These are phyloP conservation scores for Galendromus occidentalis DNA, from an alignment of 1,140 invertebrate genomes.

Conservation along the genomic window DNA sequence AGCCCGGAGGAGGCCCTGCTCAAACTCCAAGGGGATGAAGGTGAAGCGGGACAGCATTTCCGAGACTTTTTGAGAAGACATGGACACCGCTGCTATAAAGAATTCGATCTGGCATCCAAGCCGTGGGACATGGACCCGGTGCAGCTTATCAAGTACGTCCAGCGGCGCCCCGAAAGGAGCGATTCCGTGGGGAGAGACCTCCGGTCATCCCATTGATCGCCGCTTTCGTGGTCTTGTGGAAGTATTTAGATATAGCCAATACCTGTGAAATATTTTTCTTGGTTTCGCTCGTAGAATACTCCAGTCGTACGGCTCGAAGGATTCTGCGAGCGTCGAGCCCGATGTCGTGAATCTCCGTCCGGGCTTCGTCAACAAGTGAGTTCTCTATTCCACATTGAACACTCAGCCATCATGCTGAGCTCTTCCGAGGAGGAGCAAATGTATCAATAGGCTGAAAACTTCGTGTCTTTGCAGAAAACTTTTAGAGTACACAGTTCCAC, in stretches of 20 bases:
- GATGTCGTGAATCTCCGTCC: neutral
- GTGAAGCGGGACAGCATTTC: slow-evolving; percentile 28
- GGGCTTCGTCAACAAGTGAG: neutral
- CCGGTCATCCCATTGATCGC: neutral
- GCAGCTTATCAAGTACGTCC: slow-evolving; percentile 4
- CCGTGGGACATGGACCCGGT: slow-evolving; percentile 10
- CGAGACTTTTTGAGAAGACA: slow-evolving; percentile 5
- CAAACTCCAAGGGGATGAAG: slow-evolving; percentile 38
- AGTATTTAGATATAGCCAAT: neutral
- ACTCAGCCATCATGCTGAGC: neutral
- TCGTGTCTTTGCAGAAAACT: neutral
- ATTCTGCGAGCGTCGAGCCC: neutral
- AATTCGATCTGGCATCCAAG: slow-evolving; percentile 8
- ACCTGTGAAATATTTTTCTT: neutral
- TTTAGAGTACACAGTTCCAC: neutral
- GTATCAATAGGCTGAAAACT: neutral
- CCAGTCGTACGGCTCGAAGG: neutral
- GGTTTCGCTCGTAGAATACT: neutral
- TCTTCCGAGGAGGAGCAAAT: neutral
- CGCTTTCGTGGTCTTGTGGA: neutral
- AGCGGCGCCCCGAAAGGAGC: no score
- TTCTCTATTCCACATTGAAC: neutral
- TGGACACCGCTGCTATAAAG: slow-evolving; percentile 12
- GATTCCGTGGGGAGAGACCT: neutral
- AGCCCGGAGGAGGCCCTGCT: slow-evolving; percentile 28